Evolutionary conservation across 2,888 invertebrate genomes (phyloP).

Genomic region (Heteropelma amictum): DNA sequence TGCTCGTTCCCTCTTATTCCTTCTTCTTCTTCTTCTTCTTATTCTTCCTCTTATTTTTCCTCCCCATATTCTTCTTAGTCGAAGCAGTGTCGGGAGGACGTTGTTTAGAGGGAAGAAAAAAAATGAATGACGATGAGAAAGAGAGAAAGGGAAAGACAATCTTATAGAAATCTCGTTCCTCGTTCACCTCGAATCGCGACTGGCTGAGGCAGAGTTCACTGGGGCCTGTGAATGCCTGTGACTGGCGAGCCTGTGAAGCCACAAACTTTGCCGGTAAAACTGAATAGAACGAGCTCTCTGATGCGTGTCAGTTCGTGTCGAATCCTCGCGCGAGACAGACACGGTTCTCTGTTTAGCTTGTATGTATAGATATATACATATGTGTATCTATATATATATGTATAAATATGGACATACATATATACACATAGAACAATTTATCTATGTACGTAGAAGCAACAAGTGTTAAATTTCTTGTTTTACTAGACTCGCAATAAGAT

Average conservation of each 20-base stretch:
- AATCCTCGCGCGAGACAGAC: conserved; percentile 52
- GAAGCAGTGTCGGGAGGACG: conserved; percentile 6
- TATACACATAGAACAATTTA: neutral
- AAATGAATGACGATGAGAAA: neutral
- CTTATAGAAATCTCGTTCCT: conserved; percentile 51
- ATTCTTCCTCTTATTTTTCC: neutral
- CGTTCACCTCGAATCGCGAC: conserved; percentile 49
- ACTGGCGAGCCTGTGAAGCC: conserved; percentile 12
- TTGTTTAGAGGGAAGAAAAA: conserved; percentile 33
- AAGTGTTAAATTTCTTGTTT: neutral
- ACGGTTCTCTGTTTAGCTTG: neutral
- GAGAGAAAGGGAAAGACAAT: conserved; percentile 20
- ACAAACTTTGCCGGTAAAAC: conserved; percentile 38
- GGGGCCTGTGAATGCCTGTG: neutral
- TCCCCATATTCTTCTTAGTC: neutral
- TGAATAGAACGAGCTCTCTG: conserved; percentile 31
- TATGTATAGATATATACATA: neutral
- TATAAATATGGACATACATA: neutral
- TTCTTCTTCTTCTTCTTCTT: neutral
- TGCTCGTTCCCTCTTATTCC: neutral
- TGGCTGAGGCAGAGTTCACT: conserved; percentile 40
- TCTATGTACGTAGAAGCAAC: neutral
- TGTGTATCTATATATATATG: neutral
- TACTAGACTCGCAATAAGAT: neutral
- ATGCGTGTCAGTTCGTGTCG: conserved; percentile 50